Evolutionary conservation across 2,888 invertebrate genomes (phyloP).

Genomic region (Acanthacorydalis orientalis): DNA sequence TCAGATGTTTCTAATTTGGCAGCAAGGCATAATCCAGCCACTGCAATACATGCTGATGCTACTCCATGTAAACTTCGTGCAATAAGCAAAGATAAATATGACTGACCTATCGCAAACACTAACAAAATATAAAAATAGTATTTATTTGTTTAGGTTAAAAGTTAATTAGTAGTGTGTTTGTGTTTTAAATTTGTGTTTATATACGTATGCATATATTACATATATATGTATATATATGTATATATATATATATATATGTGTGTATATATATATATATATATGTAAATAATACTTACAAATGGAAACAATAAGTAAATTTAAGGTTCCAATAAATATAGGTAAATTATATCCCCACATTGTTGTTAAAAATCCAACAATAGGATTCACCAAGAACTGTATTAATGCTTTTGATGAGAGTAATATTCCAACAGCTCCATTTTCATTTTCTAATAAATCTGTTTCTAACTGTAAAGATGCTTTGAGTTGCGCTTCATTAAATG

Average conservation of each 20-base stretch:
- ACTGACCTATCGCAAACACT: constrained; percentile 64
- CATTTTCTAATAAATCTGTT: constrained; percentile 30
- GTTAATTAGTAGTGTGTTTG: not conserved
- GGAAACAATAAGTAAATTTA: constrained; percentile 47
- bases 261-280: too few relatives aligned
- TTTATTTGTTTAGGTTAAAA: not conserved
- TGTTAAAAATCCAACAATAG: constrained; percentile 52
- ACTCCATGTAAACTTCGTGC: constrained; percentile 66
- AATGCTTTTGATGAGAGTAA: constrained; percentile 62
- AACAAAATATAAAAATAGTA: constrained; percentile 13
- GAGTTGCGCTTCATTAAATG: not conserved
- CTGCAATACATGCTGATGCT: constrained; percentile 62
- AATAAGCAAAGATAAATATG: constrained; percentile 47
- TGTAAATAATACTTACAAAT: constrained; percentile 35
- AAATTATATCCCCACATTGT: constrained; percentile 46
- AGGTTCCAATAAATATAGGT: constrained; percentile 50
- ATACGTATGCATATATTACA: too few relatives aligned
- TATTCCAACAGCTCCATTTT: constrained; percentile 50
- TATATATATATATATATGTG: too few relatives aligned
- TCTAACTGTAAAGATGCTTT: constrained; percentile 21
- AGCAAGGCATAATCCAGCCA: constrained; percentile 67
- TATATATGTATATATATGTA: too few relatives aligned
- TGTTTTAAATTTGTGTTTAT: too few relatives aligned
- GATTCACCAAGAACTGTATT: constrained; percentile 61
- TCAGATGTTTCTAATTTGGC: constrained; percentile 41